Percentiles rank a stretch among this genome's conserved stretches.
phyloP scores from a whole-genome alignment of 1,140 invertebrate species.

The Elysia chlorotica region DNA sequence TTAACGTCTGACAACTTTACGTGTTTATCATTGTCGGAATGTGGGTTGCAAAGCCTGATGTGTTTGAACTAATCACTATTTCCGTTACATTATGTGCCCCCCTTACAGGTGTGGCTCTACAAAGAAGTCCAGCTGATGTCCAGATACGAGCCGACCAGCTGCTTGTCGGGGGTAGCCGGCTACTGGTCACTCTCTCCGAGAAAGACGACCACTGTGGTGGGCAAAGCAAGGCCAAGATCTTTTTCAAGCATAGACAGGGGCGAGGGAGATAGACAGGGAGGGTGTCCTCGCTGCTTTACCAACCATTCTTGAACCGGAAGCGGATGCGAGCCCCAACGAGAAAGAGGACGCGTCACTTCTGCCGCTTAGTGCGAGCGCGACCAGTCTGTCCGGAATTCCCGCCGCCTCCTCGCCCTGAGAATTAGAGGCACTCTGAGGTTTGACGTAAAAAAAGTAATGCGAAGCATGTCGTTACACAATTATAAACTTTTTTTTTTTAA shows the following conservation, averaged over 20 bases:
- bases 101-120: constrained; percentile 10
- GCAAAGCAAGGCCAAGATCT: too few relatives aligned
- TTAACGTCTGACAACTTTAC: background rate
- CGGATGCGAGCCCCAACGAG: background rate
- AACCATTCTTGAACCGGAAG: background rate
- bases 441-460: too few relatives aligned
- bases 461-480: too few relatives aligned
- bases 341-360: constrained; percentile 2
- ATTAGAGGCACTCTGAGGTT: too few relatives aligned
- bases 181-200: too few relatives aligned
- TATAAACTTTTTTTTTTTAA: too few relatives aligned
- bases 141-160: background rate
- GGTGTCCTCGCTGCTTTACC: background rate
- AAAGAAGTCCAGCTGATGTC: background rate
- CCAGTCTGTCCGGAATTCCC: too few relatives aligned
- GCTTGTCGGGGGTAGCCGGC: background rate
- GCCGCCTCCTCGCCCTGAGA: background rate
- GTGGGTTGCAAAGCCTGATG: background rate
- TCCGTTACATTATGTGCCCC: background rate
- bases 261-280: too few relatives aligned
- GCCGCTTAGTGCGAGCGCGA: constrained; percentile 1
- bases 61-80: background rate
- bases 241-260: too few relatives aligned
- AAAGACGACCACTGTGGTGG: too few relatives aligned
- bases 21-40: background rate